phyloP scores from a whole-genome alignment of 2,113 vertebrate genomes.

The Eleginops maclovinus region DNA sequence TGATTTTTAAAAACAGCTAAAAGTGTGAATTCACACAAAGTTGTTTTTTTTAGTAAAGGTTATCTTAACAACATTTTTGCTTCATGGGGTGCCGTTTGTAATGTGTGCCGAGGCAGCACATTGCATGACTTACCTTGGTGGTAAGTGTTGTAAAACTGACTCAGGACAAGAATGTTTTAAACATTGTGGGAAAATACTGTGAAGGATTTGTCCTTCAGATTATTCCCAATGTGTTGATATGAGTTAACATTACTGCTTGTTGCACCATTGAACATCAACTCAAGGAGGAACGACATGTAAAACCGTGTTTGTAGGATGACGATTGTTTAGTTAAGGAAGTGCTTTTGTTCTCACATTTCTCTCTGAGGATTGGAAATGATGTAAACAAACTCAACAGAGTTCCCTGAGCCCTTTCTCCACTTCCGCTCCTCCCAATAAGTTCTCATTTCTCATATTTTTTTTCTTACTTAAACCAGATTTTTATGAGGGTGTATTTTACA shows the following conservation, averaged over 20 bases:
- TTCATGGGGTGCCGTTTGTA: background rate
- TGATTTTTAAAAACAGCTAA: background rate
- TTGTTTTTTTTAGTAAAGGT: background rate
- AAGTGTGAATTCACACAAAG: background rate
- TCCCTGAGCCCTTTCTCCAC: slow-evolving; percentile 33
- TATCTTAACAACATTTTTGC: slow-evolving; percentile 7
- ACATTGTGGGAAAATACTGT: background rate
- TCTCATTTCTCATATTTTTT: background rate
- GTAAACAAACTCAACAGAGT: slow-evolving; percentile 54
- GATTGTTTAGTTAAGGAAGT: slow-evolving; percentile 18
- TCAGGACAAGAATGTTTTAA: slow-evolving; percentile 4
- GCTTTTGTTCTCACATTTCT: slow-evolving; percentile 33
- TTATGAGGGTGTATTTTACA: slow-evolving; percentile 28
- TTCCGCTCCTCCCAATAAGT: slow-evolving; percentile 16
- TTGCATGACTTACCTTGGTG: background rate
- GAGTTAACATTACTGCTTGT: slow-evolving; percentile 56
- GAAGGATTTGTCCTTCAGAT: slow-evolving; percentile 22
- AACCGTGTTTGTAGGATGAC: slow-evolving; percentile 28
- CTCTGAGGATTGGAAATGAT: slow-evolving; percentile 42
- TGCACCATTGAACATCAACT: slow-evolving; percentile 62
- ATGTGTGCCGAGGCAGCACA: background rate
- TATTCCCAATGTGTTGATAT: slow-evolving; percentile 28
- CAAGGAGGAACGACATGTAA: slow-evolving; percentile 18
- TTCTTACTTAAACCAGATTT: background rate
- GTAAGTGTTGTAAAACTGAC: slow-evolving; percentile 27